Evolutionary conservation across 1,140 invertebrate genomes (phyloP).

Genomic region (Euura saliciscinereae): DNA sequence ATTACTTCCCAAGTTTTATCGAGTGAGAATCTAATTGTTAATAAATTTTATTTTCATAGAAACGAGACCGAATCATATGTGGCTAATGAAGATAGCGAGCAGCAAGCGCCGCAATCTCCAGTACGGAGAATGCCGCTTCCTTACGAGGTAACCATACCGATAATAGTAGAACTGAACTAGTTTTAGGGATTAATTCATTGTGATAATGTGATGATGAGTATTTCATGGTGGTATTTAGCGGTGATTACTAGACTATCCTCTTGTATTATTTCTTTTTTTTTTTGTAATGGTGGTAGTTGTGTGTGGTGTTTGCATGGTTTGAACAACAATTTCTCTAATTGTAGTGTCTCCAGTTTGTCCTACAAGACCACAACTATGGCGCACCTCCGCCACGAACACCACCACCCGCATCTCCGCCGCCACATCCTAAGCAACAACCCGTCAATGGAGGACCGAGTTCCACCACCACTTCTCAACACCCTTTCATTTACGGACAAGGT

Average conservation of each 20-base stretch:
- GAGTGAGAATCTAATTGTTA: neutral
- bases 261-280: constrained; percentile 10
- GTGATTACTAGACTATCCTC: neutral
- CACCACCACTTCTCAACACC: constrained; percentile 42
- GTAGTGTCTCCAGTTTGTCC: constrained; percentile 69
- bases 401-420: constrained; percentile 60
- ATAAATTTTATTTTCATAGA: constrained; percentile 27
- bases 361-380: constrained; percentile 84
- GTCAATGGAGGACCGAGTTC: constrained; percentile 47
- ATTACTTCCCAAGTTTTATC: constrained; percentile 17
- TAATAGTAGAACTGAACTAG: too few species aligned
- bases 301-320: constrained; percentile 50
- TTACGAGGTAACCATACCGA: constrained; percentile 46
- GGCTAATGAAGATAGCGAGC: constrained; percentile 42
- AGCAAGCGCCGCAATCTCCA: constrained; percentile 37
- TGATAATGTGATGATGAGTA: neutral
- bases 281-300: constrained; percentile 40
- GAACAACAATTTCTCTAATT: constrained; percentile 48
- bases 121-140: constrained; percentile 47
- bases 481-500: constrained; percentile 53
- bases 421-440: constrained; percentile 49
- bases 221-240: neutral
- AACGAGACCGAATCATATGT: constrained; percentile 36
- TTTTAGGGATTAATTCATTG: neutral
- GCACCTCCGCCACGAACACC: constrained; percentile 71